Base-by-base conservation (phyloP, 1,140 invertebrate genomes). In the Campodea augens region DNA sequence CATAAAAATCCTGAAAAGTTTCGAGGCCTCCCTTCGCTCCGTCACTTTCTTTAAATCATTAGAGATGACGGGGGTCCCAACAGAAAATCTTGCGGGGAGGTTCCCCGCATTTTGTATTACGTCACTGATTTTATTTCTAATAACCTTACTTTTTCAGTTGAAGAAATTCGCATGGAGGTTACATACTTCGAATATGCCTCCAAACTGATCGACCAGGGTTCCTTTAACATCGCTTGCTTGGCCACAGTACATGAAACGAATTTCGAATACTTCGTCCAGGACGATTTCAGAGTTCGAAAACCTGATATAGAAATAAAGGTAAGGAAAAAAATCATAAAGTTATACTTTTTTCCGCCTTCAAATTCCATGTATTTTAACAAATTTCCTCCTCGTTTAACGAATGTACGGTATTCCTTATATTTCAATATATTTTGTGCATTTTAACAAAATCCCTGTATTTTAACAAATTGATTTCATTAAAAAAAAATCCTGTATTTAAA, bases 221-320 rank as follows among this genome's bases (percentile, higher is more conserved):
- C 82, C 5, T 89, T 93, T 59, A 84, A 84, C 52, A 78, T 91
- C 13, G 73, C 81, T 0, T 84, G 81, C 46, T 59, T 89, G 20
- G 83, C 79, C 0, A 75, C 71, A 1, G 81, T 93, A 3, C 68
- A 75, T 12, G 78, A 87, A 38, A 89, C 77, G 1, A 74, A 83
- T 38, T 90, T 76, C 55, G 84, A 90, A 55, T 91, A 86, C 56
- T 87, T 82, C 54, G 82, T 81, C 0, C 81, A 88, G 63, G 84
- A 89, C 54, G 84, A 90, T 60, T 89, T 90, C 55, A 71, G 85
- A 49, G 78, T 92, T 2, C 65, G 83, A 19, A 90, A 89, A 55
- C 87, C 88, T 0, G 83, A 90, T 55, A 85, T 92, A 29, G 78
- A 79, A 58, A 80, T 92, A 45, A 69, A 70, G 52, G 75, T 77